A percentile compares a stretch with the other conserved stretches of the same genome.
phyloP scores from a whole-genome alignment of 2,113 vertebrate genomes.

The Propithecus coquereli region DNA sequence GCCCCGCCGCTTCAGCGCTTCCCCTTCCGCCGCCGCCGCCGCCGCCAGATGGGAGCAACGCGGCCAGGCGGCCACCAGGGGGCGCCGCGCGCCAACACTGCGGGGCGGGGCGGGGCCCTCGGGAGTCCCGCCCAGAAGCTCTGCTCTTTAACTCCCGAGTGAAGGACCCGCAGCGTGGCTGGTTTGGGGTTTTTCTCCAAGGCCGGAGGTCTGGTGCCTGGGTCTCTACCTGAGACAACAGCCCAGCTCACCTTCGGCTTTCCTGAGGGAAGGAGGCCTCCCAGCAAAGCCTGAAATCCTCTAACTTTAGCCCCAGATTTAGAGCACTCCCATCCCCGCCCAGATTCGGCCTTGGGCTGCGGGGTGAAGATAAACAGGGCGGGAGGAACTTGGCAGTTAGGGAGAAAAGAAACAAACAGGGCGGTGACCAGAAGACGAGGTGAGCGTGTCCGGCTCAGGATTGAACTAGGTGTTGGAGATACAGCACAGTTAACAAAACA shows the following conservation, averaged over 20 bases:
- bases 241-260: neutral
- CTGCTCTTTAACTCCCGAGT: fast-evolving
- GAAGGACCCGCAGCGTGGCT: fast-evolving
- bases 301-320: neutral
- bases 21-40: slow-evolving; percentile 19
- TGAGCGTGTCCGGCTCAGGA: neutral
- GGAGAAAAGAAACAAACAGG: neutral
- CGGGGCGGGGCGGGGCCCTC: fast-evolving
- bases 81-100: slow-evolving; percentile 1
- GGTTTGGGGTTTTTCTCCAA: fast-evolving
- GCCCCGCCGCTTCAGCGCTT: fast-evolving
- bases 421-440: neutral
- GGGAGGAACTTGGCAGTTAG: neutral
- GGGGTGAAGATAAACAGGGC: too few relatives aligned
- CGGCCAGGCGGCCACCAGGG: neutral
- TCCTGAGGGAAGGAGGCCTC: neutral
- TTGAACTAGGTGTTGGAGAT: neutral
- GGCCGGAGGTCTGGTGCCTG: fast-evolving
- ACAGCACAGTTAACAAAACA: neutral
- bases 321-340: neutral
- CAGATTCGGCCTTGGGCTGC: neutral
- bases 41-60: neutral
- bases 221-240: neutral
- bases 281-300: neutral
- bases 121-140: fast-evolving